Conservation (phyloP, 2,797 vertebrate genomes). For the Sebastes kiyomatsui region DNA sequence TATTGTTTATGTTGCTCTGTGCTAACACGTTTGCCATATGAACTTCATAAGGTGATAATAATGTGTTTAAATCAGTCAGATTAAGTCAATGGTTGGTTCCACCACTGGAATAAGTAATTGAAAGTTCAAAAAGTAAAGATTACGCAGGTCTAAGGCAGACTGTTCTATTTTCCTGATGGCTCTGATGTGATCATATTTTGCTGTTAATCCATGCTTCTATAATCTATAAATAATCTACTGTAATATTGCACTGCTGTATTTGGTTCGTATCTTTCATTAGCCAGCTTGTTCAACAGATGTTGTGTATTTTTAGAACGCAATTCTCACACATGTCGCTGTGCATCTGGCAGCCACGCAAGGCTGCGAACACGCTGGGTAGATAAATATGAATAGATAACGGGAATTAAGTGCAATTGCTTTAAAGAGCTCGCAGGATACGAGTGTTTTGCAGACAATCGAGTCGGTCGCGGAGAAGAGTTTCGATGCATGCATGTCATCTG, state of each 20-base stretch:
- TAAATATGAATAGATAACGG: constrained; percentile 21
- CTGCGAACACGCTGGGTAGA: constrained; percentile 8
- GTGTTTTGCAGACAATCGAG: constrained; percentile 6
- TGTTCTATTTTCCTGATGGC: not conserved
- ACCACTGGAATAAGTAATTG: too few relatives aligned
- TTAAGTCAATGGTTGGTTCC: not conserved
- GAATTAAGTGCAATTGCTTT: constrained; percentile 31
- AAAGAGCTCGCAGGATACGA: not conserved
- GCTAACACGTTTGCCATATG: accelerated
- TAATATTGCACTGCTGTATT: constrained; percentile 30
- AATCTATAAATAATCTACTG: constrained; percentile 30
- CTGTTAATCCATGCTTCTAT: constrained; percentile 9
- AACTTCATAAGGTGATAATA: not conserved
- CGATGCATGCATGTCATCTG: constrained; percentile 38
- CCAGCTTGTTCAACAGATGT: constrained; percentile 46
- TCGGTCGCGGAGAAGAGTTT: constrained; percentile 7
- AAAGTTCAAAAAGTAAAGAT: not conserved
- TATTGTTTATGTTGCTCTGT: not conserved
- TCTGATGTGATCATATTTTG: not conserved
- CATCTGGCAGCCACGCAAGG: constrained; percentile 15
- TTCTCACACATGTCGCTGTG: constrained; percentile 24
- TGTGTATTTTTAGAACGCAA: constrained; percentile 25
- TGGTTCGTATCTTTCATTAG: constrained; percentile 23
- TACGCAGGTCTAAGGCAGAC: not conserved
- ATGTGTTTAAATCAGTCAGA: not conserved